Conservation (phyloP, 2,797 vertebrate species). For the Pseudotriccus pelzelni region DNA sequence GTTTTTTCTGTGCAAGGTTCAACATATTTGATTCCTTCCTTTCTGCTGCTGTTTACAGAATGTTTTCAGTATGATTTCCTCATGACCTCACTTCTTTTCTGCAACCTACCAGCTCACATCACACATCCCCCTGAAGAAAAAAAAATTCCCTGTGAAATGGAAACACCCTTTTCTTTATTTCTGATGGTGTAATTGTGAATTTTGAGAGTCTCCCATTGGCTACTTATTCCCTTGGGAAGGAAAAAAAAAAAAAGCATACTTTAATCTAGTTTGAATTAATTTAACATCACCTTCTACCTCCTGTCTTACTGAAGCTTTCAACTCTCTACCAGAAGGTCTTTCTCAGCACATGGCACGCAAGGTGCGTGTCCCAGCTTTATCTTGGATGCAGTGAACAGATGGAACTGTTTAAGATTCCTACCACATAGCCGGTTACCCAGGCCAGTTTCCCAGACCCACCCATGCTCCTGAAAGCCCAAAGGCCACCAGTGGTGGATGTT, state of each 20-base stretch:
- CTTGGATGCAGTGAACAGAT: too few species aligned
- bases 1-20: not conserved
- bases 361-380: not conserved
- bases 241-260: not conserved
- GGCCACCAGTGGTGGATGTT: accelerated
- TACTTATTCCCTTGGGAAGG: not conserved
- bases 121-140: not conserved
- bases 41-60: not conserved
- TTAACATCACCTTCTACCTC: not conserved
- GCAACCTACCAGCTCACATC: not conserved
- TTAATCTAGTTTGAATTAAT: not conserved
- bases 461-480: not conserved
- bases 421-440: not conserved
- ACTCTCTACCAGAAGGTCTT: not conserved
- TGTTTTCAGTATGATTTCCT: not conserved
- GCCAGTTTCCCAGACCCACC: not conserved
- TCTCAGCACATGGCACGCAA: not conserved
- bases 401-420: not conserved
- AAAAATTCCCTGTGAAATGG: not conserved
- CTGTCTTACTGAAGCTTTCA: not conserved
- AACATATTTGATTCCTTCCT: not conserved
- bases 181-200: not conserved
- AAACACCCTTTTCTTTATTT: not conserved
- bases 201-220: not conserved
- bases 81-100: not conserved